phyloP scores from a whole-genome alignment of 2,113 vertebrate species.

The Rhabdomys dilectus region DNA sequence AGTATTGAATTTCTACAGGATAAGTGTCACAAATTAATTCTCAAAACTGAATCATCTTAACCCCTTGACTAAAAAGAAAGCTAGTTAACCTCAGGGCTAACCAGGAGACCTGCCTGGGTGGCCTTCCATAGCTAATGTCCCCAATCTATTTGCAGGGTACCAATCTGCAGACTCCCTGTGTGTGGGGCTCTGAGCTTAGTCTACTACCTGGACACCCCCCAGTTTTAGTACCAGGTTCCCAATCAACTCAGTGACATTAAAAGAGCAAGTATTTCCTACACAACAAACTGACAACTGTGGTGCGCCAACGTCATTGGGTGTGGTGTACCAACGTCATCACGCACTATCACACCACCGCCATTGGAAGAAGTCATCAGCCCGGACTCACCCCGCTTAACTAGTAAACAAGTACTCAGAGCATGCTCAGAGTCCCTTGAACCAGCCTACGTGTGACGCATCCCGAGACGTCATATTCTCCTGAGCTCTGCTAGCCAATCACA shows the following conservation, averaged over 20 bases:
- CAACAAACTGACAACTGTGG: constrained; percentile 41
- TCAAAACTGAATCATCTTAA: not conserved
- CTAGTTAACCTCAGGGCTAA: not conserved
- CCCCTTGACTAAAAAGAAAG: not conserved
- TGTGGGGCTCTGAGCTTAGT: not conserved
- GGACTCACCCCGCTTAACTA: no score
- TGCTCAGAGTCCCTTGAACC: no score
- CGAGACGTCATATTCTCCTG: no score
- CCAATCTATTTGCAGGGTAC: not conserved
- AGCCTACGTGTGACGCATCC: no score
- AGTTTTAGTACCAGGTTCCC: not conserved
- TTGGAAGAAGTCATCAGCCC: no score
- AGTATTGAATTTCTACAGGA: not conserved
- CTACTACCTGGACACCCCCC: not conserved
- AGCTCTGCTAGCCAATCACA: no score
- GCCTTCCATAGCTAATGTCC: not conserved
- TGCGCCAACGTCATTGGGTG: no score
- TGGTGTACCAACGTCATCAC: no score
- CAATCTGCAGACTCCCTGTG: not conserved
- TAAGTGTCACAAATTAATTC: not conserved
- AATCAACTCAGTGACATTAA: not conserved
- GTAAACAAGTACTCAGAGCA: no score
- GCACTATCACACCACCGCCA: no score
- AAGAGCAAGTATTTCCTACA: not conserved
- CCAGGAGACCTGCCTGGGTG: not conserved